phyloP scores from a whole-genome alignment of 2,113 vertebrate species.

The Ochotona princeps region DNA sequence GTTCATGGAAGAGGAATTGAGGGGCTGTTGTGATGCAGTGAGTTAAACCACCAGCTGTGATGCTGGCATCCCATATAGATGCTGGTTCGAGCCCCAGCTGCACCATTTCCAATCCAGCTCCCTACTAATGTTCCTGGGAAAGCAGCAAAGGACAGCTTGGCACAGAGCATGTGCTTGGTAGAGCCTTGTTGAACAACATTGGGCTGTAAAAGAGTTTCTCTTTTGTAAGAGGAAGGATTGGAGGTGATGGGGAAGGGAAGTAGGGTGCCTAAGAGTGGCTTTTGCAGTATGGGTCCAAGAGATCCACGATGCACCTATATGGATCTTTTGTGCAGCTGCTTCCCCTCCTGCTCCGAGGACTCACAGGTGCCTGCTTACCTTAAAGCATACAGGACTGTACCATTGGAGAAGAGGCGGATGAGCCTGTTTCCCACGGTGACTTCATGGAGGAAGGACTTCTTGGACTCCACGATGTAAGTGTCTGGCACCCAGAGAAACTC shows the following conservation, averaged over 20 bases:
- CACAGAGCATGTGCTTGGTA: not conserved
- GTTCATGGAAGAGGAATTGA: not conserved
- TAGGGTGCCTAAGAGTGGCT: not conserved
- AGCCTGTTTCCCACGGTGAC: conserved; percentile 94
- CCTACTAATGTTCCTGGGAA: too few relatives aligned
- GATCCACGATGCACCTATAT: not conserved
- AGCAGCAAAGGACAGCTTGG: not conserved
- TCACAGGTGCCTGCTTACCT: conserved; percentile 82
- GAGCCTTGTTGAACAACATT: not conserved
- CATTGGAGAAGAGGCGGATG: conserved; percentile 93
- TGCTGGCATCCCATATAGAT: too few relatives aligned
- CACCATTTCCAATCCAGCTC: too few relatives aligned
- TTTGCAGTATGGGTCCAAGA: not conserved
- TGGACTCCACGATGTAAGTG: conserved; percentile 94
- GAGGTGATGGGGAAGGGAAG: not conserved
- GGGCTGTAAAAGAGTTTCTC: not conserved
- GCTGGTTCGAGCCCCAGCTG: too few relatives aligned
- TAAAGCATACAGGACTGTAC: conserved; percentile 92
- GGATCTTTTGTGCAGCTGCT: too few relatives aligned
- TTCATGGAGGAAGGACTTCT: conserved; percentile 93
- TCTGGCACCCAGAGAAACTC: conserved; percentile 95
- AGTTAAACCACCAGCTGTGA: too few relatives aligned
- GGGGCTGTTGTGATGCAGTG: not conserved
- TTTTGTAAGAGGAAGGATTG: not conserved
- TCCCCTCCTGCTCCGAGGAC: not conserved